These are phyloP conservation scores for Rhopalosiphum maidis DNA, from an alignment of 1,140 invertebrate genomes.

Conservation along the genomic window DNA sequence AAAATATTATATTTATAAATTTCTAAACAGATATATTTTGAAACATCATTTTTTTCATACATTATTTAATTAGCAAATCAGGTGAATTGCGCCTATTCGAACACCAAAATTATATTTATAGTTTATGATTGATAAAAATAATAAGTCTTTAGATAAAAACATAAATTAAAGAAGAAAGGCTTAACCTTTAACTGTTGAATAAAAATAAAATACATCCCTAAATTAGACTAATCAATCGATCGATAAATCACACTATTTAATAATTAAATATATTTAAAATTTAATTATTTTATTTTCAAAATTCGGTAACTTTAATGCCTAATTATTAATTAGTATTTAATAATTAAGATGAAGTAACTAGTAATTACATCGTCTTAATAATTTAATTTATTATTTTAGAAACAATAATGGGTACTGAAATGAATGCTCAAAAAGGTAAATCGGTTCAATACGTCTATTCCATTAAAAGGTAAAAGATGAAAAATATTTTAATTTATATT, in stretches of 20 bases:
- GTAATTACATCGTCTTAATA: not conserved
- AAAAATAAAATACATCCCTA: no score
- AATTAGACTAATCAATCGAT: no score
- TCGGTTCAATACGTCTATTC: slow-evolving; percentile 58
- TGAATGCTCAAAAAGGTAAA: slow-evolving; percentile 59
- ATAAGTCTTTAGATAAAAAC: not conserved
- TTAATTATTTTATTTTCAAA: no score
- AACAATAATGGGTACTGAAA: slow-evolving; percentile 60
- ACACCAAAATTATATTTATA: not conserved
- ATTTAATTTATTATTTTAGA: slow-evolving; percentile 55
- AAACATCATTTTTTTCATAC: no score
- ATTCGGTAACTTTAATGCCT: not conserved
- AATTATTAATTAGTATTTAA: no score
- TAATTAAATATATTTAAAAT: no score
- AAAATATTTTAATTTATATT: not conserved
- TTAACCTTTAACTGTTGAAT: no score
- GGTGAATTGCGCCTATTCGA: not conserved
- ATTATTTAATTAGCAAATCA: not conserved
- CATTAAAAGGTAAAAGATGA: not conserved
- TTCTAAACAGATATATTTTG: no score
- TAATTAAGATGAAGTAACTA: no score
- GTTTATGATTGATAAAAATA: not conserved
- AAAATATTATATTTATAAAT: no score
- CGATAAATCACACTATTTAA: no score
- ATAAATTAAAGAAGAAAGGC: no score